Conservation (phyloP, 2,888 invertebrate species). For the Orthonychiurus folsomi region DNA sequence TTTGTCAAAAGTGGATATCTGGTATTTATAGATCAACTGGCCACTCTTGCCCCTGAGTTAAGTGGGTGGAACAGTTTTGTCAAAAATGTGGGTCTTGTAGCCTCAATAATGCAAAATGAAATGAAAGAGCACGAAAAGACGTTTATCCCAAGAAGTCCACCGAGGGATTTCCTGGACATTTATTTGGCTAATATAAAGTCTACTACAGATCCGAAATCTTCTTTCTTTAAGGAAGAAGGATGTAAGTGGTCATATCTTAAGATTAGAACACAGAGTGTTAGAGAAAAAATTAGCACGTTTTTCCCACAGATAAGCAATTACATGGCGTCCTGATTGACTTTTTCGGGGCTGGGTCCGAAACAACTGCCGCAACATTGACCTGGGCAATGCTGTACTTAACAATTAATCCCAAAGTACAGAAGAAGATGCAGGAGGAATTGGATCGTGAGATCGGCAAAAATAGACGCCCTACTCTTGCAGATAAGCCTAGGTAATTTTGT, state of each 20-base stretch:
- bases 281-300: background rate
- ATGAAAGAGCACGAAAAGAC: constrained; percentile 28
- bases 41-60: background rate
- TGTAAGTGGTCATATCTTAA: constrained; percentile 8
- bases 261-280: too few species aligned
- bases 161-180: constrained; percentile 35
- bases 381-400: constrained; percentile 30
- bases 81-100: background rate
- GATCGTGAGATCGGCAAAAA: constrained; percentile 25
- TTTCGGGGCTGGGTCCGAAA: constrained; percentile 23
- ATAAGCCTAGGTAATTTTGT: constrained; percentile 20
- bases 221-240: constrained; percentile 17
- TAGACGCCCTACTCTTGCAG: constrained; percentile 23
- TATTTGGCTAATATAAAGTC: constrained; percentile 29
- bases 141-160: constrained; percentile 17
- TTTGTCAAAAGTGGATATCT: background rate
- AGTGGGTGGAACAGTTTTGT: background rate
- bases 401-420: constrained; percentile 26
- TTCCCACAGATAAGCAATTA: constrained; percentile 5
- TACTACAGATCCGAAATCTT: constrained; percentile 18
- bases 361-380: constrained; percentile 27
- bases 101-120: constrained; percentile 17
- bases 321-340: constrained; percentile 18
- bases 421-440: constrained; percentile 31
- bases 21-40: background rate